Percentiles rank a stretch among this genome's conserved stretches.
Conservation (phyloP, 2,888 invertebrate species). For the Drymonia ruficornis region DNA sequence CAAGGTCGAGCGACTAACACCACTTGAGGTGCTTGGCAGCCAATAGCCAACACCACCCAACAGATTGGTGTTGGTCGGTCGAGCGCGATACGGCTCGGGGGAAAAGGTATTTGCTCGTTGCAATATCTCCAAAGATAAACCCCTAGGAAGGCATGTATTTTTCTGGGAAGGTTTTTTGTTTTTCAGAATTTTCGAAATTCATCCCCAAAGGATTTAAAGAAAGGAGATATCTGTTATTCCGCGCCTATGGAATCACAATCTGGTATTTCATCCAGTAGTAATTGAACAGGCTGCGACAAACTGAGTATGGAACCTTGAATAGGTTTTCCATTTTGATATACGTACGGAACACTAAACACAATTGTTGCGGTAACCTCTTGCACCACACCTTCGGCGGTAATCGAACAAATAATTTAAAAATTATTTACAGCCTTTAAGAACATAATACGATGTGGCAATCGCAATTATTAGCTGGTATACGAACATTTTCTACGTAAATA, state of each 20-base stretch:
- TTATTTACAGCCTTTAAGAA: conserved; percentile 7
- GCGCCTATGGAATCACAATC: too few species aligned
- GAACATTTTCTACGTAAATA: conserved; percentile 6
- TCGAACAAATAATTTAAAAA: conserved; percentile 16
- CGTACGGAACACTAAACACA: conserved; percentile 15
- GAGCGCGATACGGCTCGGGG: too few species aligned
- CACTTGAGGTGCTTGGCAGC: conserved; percentile 11
- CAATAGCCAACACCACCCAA: not conserved
- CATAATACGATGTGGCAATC: conserved; percentile 13
- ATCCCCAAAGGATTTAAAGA: too few species aligned
- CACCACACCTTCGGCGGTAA: conserved; percentile 25
- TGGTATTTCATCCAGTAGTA: too few species aligned
- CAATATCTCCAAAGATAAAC: too few species aligned
- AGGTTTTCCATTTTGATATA: not conserved
- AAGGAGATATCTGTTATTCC: too few species aligned
- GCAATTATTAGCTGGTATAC: conserved; percentile 7
- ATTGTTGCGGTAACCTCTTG: conserved; percentile 37
- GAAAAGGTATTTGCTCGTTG: too few species aligned
- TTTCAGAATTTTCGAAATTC: too few species aligned
- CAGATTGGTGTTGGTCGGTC: not conserved
- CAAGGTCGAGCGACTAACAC: conserved; percentile 62
- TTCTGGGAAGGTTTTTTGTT: too few species aligned
- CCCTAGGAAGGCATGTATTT: too few species aligned
- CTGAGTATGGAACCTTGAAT: not conserved
- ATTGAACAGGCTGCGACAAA: too few species aligned